Evolutionary conservation across 1,140 invertebrate species (phyloP).

Genomic region (Ceratina calcarata): DNA sequence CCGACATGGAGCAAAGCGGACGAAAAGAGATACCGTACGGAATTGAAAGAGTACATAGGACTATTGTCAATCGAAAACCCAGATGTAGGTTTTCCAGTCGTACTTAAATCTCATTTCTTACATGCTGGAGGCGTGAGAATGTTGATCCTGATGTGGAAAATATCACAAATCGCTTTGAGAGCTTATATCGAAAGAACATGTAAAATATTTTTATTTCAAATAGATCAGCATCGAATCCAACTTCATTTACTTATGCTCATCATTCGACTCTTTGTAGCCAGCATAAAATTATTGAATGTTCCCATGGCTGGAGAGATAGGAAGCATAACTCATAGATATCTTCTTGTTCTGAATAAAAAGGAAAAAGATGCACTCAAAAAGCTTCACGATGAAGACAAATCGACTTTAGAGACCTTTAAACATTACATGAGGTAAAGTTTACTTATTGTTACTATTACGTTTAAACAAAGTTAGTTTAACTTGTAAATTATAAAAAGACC

Average conservation of each 20-base stretch:
- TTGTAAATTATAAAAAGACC: constrained; percentile 23
- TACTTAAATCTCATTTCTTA: constrained; percentile 67
- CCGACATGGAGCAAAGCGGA: constrained; percentile 77
- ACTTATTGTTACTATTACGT: not conserved
- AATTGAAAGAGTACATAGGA: constrained; percentile 64
- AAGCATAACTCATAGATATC: constrained; percentile 21
- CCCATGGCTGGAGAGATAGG: constrained; percentile 3
- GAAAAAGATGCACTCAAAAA: constrained; percentile 23
- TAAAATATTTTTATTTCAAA: constrained; percentile 23
- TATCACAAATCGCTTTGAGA: constrained; percentile 65
- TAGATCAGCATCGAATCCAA: not conserved
- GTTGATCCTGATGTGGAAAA: constrained; percentile 68
- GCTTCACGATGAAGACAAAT: constrained; percentile 6
- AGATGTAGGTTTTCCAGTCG: constrained; percentile 66
- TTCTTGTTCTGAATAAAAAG: constrained; percentile 38
- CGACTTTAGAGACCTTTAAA: constrained; percentile 36
- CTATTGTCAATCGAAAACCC: constrained; percentile 66
- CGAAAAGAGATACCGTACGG: constrained; percentile 76
- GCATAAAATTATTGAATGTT: constrained; percentile 18
- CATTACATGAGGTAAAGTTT: constrained; percentile 37
- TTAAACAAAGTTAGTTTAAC: constrained; percentile 12
- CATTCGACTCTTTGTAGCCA: constrained; percentile 32
- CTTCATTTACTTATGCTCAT: not conserved
- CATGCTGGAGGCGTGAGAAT: constrained; percentile 68
- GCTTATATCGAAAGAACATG: constrained; percentile 56